Conservation (phyloP, 2,797 vertebrate species). For the Mormyrus proboscirostris region DNA sequence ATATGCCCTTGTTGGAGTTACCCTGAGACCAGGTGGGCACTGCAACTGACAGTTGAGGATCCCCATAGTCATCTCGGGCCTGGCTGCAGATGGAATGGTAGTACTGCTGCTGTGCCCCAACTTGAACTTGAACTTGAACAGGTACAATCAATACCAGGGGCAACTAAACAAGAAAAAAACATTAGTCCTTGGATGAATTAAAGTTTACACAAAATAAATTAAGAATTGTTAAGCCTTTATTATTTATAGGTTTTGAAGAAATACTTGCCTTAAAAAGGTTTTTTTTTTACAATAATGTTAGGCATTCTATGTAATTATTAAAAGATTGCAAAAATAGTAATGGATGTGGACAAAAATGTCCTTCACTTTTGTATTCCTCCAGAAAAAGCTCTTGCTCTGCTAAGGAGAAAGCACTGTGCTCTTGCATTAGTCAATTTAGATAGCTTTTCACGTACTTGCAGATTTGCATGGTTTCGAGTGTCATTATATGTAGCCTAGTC, state of each 20-base stretch:
- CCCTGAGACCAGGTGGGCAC: background rate
- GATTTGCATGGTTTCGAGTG: no score
- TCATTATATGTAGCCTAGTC: no score
- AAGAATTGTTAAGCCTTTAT: background rate
- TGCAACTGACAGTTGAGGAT: background rate
- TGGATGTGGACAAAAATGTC: background rate
- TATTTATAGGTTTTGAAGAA: background rate
- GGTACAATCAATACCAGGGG: background rate
- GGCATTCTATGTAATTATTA: background rate
- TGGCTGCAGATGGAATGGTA: background rate
- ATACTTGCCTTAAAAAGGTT: background rate
- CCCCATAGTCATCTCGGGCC: background rate
- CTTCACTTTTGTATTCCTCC: no score
- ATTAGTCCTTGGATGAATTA: background rate
- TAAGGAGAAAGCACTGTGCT: no score
- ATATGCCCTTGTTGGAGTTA: background rate
- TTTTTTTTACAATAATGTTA: background rate
- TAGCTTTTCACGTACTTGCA: no score
- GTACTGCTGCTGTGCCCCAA: background rate
- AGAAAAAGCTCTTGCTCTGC: no score
- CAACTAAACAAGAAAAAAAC: background rate
- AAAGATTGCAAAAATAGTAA: background rate
- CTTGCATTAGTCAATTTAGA: no score
- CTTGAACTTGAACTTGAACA: background rate
- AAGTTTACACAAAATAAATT: background rate